Percentiles rank a stretch among this genome's conserved stretches.
phyloP scores from a whole-genome alignment of 2,113 vertebrate genomes.

The Mellivora capensis region DNA sequence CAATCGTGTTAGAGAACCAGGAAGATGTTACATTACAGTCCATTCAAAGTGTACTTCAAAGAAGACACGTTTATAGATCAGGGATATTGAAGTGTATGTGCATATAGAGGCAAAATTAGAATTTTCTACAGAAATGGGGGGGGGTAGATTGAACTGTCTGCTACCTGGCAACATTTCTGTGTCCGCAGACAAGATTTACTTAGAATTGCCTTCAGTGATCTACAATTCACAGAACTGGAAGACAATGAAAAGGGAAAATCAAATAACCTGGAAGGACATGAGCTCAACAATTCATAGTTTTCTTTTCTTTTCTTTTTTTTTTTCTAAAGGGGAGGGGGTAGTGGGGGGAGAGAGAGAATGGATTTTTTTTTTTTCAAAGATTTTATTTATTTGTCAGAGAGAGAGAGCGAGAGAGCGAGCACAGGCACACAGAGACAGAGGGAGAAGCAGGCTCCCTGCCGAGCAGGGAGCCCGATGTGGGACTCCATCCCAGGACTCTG shows the following conservation, averaged over 20 bases:
- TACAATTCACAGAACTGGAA: not conserved
- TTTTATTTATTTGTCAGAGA: no score
- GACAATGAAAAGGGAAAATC: not conserved
- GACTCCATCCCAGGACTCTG: no score
- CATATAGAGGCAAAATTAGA: not conserved
- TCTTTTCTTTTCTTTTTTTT: no score
- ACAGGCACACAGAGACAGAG: no score
- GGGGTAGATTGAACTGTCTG: not conserved
- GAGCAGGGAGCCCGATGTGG: no score
- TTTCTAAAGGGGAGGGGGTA: no score
- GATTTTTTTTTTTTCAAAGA: no score
- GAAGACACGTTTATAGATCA: not conserved
- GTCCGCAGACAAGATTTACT: not conserved
- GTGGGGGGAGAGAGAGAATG: no score
- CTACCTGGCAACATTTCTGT: not conserved
- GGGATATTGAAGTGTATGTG: not conserved
- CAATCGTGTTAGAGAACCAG: not conserved
- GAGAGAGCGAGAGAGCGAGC: no score
- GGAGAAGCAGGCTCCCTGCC: no score
- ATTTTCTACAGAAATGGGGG: not conserved
- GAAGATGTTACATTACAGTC: not conserved
- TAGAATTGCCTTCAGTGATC: not conserved
- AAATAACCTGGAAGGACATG: not conserved
- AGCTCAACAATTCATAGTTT: not conserved
- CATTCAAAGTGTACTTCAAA: not conserved